Evolutionary conservation across 1,140 invertebrate species (phyloP), one percentile per base, ranked within the genome.

Genomic region (Adelges cooleyi): DNA sequence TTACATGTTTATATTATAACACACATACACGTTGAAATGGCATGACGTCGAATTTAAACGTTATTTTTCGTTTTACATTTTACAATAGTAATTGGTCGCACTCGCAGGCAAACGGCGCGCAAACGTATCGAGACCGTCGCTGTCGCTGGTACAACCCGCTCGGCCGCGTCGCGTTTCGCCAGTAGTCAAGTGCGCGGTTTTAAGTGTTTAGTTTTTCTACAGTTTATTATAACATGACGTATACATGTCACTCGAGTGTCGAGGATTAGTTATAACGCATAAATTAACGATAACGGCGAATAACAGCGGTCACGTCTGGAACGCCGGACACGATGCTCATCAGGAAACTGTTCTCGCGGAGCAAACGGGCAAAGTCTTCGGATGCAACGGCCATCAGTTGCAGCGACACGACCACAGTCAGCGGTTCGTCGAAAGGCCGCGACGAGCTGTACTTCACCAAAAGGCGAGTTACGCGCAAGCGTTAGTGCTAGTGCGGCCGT

Each of bases 381-480:
- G 13, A 15, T 46, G 29, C 5, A 6, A 33, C 5, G 42, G 56
- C 44, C 18, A 25, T 17, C 40, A 15, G 27, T 13, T 2, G 17
- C 11, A 11, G 17, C 42, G 20, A 0, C 18, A n/a, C 11, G 5
- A 33, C 6, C 11, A 46, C 54, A 23, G 42, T 15, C 42, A 59
- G 25, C 40, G 54, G 46, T 11, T 62, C 56, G 42, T 33, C 40
- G 3, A 48, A 48, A 17, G 29, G 29, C 11, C 42, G 18, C 17
- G 25, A 13, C 17, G 25, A 62, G 11, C 11, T 33, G 11, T 62
- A 62, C 22, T 62, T 62, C n/a, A 62, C 56, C n/a, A 48, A 62
- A 22, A 62, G 56, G 56, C 56, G 42, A 59, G 54, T 59, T 13
- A 29, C 6, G 11, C 29, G 33, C 18, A 40, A 20, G 33, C 4